Percentiles rank a stretch among this genome's conserved stretches.
Evolutionary conservation across 1,140 invertebrate genomes (phyloP).

Genomic region (Danaus melanippus): DNA sequence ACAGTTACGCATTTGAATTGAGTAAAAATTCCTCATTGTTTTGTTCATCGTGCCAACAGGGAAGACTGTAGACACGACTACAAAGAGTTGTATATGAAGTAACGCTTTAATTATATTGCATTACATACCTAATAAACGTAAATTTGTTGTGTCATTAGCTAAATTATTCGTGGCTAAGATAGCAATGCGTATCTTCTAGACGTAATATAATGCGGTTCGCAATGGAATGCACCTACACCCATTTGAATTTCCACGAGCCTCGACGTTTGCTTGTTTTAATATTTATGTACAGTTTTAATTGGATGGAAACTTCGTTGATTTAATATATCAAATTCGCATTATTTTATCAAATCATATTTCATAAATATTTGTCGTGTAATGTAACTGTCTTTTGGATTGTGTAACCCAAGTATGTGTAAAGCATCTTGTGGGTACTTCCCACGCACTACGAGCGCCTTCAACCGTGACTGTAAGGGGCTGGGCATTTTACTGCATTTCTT

Average conservation of each 20-base stretch:
- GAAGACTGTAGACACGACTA: slow-evolving; percentile 38
- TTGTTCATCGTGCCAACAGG: slow-evolving; percentile 39
- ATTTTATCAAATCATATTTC: slow-evolving; percentile 19
- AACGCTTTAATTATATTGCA: too few species aligned
- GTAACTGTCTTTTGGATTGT: slow-evolving; percentile 56
- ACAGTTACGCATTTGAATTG: slow-evolving; percentile 50
- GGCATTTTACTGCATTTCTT: slow-evolving; percentile 51
- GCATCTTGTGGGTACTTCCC: slow-evolving; percentile 54
- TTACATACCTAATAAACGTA: too few species aligned
- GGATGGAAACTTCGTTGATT: slow-evolving; percentile 10
- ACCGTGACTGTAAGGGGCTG: slow-evolving; percentile 62
- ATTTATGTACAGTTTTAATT: slow-evolving; percentile 15
- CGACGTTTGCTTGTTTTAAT: slow-evolving; percentile 33
- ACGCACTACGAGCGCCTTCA: slow-evolving; percentile 48
- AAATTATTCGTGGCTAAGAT: slow-evolving; percentile 3
- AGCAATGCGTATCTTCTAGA: slow-evolving; percentile 25
- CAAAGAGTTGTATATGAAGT: too few species aligned
- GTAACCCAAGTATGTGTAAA: slow-evolving; percentile 64
- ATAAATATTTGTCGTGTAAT: slow-evolving; percentile 37
- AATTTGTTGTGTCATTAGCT: too few species aligned
- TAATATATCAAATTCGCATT: slow-evolving; percentile 14
- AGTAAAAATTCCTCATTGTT: slow-evolving; percentile 52
- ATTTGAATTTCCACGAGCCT: slow-evolving; percentile 33
- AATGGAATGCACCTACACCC: slow-evolving; percentile 42
- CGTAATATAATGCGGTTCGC: slow-evolving; percentile 37